These are phyloP conservation scores for Urocolius indicus DNA, from an alignment of 2,113 vertebrate genomes.

Conservation along the genomic window DNA sequence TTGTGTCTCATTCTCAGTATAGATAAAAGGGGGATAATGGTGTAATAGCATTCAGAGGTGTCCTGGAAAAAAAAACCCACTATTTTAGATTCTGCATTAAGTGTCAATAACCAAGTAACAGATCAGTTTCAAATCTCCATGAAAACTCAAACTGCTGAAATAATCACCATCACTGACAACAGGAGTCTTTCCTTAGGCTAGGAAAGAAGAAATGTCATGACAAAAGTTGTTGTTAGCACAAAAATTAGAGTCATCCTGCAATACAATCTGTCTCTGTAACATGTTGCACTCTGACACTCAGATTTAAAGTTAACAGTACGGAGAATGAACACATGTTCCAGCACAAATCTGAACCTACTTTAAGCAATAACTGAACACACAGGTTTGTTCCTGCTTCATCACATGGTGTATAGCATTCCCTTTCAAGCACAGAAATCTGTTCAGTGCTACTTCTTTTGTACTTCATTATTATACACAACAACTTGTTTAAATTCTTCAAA, in stretches of 20 bases:
- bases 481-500: background rate
- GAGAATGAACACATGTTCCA: fast-evolving
- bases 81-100: background rate
- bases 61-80: background rate
- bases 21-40: background rate
- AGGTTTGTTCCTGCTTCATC: background rate
- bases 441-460: background rate
- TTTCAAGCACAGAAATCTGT: background rate
- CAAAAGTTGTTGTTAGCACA: background rate
- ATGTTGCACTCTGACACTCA: background rate
- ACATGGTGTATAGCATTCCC: background rate
- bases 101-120: background rate
- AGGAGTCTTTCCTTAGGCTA: background rate
- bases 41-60: background rate
- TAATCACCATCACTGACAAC: background rate
- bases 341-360: background rate
- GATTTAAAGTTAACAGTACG: background rate
- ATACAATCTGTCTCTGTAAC: background rate
- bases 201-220: background rate
- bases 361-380: background rate
- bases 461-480: background rate
- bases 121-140: background rate
- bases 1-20: background rate
- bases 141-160: background rate
- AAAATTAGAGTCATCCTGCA: background rate